Conservation (phyloP, 2,888 invertebrate species). For the Ophion ventricosus region DNA sequence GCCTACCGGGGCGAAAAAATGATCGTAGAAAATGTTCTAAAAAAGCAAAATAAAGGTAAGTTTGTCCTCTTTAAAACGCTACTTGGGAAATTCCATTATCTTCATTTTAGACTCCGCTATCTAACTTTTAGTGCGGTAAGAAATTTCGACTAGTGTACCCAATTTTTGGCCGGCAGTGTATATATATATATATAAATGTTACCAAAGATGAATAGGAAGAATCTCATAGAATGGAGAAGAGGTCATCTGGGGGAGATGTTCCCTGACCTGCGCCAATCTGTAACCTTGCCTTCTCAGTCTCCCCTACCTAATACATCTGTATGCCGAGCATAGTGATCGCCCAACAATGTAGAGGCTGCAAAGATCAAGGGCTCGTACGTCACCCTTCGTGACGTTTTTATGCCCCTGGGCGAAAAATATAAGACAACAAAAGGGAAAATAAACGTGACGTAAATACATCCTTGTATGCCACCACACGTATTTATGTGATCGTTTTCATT, state of each 20-base stretch:
- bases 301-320: not conserved
- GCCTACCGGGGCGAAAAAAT: too few species aligned
- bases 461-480: constrained; percentile 32
- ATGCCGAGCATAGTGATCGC: not conserved
- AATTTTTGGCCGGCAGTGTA: too few species aligned
- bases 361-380: constrained; percentile 14
- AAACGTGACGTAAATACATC: constrained; percentile 25
- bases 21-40: too few species aligned
- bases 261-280: constrained; percentile 76
- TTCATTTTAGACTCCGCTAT: too few species aligned
- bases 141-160: too few species aligned
- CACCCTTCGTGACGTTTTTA: constrained; percentile 16
- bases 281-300: constrained; percentile 62
- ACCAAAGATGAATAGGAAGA: constrained; percentile 48
- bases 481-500: not conserved
- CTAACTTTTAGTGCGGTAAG: too few species aligned
- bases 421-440: constrained; percentile 7
- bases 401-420: constrained; percentile 14
- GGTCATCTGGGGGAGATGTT: constrained; percentile 42
- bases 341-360: constrained; percentile 33
- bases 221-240: constrained; percentile 20
- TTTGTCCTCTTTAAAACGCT: too few species aligned
- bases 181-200: constrained; percentile 48
- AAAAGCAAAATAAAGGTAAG: too few species aligned
- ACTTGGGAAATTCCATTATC: too few species aligned